Evolutionary conservation across 2,113 vertebrate genomes (phyloP).

Genomic region (Parus major): DNA sequence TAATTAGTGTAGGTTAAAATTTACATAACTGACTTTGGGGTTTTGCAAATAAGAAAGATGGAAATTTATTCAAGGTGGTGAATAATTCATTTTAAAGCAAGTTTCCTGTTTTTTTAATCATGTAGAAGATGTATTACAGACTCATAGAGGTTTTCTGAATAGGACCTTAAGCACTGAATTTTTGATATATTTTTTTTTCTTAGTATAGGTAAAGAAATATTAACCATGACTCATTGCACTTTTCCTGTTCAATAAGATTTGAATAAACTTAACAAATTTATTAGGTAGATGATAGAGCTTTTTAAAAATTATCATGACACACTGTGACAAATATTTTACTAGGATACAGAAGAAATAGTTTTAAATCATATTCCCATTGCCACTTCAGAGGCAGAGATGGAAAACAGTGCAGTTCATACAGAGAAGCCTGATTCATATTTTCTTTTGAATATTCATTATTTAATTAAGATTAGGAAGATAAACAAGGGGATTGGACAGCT

Average conservation of each 20-base stretch:
- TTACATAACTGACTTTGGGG: constrained; percentile 63
- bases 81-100: constrained; percentile 69
- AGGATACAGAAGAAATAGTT: constrained; percentile 45
- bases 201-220: constrained; percentile 59
- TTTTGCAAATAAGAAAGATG: constrained; percentile 64
- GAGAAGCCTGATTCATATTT: background rate
- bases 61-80: constrained; percentile 56
- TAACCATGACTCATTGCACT: constrained; percentile 44
- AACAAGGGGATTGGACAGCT: constrained; percentile 31
- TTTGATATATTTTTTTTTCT: constrained; percentile 51
- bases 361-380: constrained; percentile 22
- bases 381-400: background rate
- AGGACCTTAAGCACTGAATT: constrained; percentile 45
- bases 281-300: constrained; percentile 42
- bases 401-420: background rate
- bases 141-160: constrained; percentile 52
- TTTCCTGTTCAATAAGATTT: constrained; percentile 40
- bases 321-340: constrained; percentile 52
- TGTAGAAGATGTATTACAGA: constrained; percentile 58
- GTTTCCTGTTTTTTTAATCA: constrained; percentile 57
- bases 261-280: constrained; percentile 56
- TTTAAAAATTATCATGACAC: constrained; percentile 50
- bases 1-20: constrained; percentile 69
- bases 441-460: constrained; percentile 62
- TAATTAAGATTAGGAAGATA: constrained; percentile 62